phyloP scores from a whole-genome alignment of 2,797 vertebrate species.

The Notoglanidium macrostoma region DNA sequence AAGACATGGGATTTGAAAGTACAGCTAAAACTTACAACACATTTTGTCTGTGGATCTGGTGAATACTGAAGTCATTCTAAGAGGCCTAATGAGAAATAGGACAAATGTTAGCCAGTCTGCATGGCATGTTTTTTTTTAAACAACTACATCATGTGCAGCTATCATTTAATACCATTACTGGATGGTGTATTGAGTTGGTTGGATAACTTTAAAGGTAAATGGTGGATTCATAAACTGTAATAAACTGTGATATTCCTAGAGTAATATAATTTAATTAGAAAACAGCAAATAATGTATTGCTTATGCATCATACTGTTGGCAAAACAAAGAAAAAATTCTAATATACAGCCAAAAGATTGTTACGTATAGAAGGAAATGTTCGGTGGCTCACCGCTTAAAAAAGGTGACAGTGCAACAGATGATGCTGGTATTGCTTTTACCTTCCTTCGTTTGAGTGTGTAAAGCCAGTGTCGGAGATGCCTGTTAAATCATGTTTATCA shows the following conservation, averaged over 20 bases:
- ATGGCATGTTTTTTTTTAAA: not conserved
- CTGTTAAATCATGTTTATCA: conserved; percentile 16
- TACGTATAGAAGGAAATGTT: not conserved
- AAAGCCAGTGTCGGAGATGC: conserved; percentile 22
- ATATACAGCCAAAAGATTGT: not conserved
- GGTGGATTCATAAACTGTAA: not conserved
- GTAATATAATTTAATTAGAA: not conserved
- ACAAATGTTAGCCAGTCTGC: not conserved
- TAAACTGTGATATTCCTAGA: not conserved
- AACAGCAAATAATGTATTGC: not conserved
- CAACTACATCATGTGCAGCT: not conserved
- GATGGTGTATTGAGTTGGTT: not conserved
- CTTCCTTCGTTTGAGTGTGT: not conserved
- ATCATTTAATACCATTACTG: not conserved
- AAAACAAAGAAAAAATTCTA: not conserved
- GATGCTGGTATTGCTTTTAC: conserved; percentile 6
- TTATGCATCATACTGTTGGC: not conserved
- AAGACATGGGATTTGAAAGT: not conserved
- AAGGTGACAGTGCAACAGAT: not conserved
- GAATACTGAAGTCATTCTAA: conserved; percentile 1
- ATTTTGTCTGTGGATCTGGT: conserved; percentile 3
- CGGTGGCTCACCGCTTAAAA: conserved; percentile 1
- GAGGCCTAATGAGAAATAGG: conserved; percentile 1
- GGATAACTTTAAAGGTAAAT: not conserved
- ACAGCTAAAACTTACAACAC: conserved; percentile 19